Base-by-base conservation (phyloP, 2,888 invertebrate genomes). In the Hypolimnas misippus region DNA sequence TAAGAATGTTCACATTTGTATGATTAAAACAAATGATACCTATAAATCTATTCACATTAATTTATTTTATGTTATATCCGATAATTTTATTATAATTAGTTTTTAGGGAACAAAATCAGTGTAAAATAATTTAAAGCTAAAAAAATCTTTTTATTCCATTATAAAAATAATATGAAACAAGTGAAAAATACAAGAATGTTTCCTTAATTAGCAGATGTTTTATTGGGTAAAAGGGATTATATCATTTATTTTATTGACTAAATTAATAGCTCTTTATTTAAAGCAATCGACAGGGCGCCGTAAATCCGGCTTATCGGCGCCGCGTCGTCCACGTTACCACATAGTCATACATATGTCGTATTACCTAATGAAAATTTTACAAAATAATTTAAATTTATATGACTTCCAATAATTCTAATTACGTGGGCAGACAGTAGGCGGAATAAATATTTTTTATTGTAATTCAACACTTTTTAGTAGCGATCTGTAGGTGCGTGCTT, bases 251-350 rank as follows among this genome's bases (percentile, higher is more conserved):
- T 33, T 8, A 31, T 31, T 8, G 3, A 31, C 6, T 31, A 31
- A 17, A 42, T 17, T 17, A 17, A 17, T 8, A 42, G 19, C 8
- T 42, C 10, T 42, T 42, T 19, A 42, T 42, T 42, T 42, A 16
- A 17, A 17, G 17, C 10, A 3, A 55, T 31, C 49, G 14, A 38
- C 17, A 2, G 56, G n/a, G n/a, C n/a, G 54, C 50, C 46, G n/a
- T 49, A 35, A 42, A 50, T 57, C 29, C 46, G 50, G 10, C 49
- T 42, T 38, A 25, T 54, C 33, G 54, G 53, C 54, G 61, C 54
- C 65, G 4, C 54, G 42, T 17, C 8, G n/a, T n/a, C n/a, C n/a
- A n/a, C n/a, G n/a, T n/a, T n/a, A n/a, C n/a, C 46, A 31, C 17
- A 40, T 49, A 40, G 38, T 62, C 31, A 16, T 42, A 42, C 16